Evolutionary conservation across 1,140 invertebrate genomes (phyloP).

Genomic region (Saccostrea glomerata): DNA sequence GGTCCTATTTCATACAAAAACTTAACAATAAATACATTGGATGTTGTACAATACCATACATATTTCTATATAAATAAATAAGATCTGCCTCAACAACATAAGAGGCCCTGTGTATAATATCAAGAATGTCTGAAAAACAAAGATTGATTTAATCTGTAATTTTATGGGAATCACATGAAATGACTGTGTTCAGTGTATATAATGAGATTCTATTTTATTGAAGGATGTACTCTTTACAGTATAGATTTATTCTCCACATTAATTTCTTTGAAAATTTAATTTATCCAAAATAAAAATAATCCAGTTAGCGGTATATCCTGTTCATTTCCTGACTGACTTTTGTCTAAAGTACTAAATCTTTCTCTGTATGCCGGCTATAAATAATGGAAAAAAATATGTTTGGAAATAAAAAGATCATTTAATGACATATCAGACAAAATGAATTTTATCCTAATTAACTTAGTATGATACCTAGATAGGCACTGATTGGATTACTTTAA

Average conservation of each 20-base stretch:
- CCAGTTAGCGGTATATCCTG: background rate
- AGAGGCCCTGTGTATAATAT: constrained; percentile 3
- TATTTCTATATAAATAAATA: constrained; percentile 16
- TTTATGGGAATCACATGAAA: background rate
- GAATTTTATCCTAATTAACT: background rate
- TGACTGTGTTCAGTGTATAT: no score
- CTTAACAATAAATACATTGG: constrained; percentile 11
- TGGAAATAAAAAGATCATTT: background rate
- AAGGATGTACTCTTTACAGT: background rate
- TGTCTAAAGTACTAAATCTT: background rate
- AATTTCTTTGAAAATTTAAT: background rate
- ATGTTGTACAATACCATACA: constrained; percentile 24
- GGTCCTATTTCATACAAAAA: constrained; percentile 30
- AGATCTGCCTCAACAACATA: background rate
- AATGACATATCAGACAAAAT: background rate
- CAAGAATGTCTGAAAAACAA: background rate
- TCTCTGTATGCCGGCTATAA: background rate
- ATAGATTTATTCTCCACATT: background rate
- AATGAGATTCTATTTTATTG: background rate
- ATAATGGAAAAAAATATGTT: background rate
- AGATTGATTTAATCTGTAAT: background rate
- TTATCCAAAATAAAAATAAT: background rate
- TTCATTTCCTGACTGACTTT: background rate
- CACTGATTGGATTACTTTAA: background rate
- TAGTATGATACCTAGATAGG: background rate